These are phyloP conservation scores for Scolopax mira DNA, from an alignment of 2,113 vertebrate genomes.

Conservation along the genomic window DNA sequence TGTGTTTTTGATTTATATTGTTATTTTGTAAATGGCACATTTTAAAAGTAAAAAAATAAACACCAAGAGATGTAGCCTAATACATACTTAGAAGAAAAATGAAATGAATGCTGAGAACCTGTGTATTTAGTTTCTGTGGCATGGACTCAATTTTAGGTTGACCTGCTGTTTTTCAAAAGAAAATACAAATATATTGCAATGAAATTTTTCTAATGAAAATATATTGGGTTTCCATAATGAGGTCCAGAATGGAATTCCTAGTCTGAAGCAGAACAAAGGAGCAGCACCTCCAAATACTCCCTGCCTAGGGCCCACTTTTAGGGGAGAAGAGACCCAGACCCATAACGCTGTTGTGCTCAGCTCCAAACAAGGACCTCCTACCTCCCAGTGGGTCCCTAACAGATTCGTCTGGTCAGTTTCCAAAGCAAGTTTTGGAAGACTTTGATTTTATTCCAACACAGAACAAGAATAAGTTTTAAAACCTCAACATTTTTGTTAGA, in stretches of 20 bases:
- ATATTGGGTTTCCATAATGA: background rate
- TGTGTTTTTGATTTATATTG: slow-evolving; percentile 35
- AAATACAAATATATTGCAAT: background rate
- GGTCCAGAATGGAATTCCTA: slow-evolving; percentile 23
- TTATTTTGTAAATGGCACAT: slow-evolving; percentile 32
- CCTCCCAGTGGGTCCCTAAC: background rate
- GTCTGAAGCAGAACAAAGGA: background rate
- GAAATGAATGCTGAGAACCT: background rate
- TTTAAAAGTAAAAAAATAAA: slow-evolving; percentile 20
- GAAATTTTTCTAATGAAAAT: background rate
- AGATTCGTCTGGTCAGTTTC: background rate
- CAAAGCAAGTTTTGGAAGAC: slow-evolving; percentile 14
- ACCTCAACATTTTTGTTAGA: slow-evolving; percentile 23
- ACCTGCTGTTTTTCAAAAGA: background rate
- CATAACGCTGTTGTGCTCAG: background rate
- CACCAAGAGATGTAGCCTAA: background rate
- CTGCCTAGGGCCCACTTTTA: background rate
- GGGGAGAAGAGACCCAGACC: background rate
- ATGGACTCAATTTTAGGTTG: background rate
- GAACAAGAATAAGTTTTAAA: slow-evolving; percentile 6
- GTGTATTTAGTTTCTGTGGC: background rate
- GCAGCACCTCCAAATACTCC: background rate
- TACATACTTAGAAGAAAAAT: background rate
- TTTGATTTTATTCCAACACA: slow-evolving; percentile 37
- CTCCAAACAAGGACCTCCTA: background rate